Evolutionary conservation across 2,888 invertebrate species (phyloP).

Genomic region (Lymantria dispar): DNA sequence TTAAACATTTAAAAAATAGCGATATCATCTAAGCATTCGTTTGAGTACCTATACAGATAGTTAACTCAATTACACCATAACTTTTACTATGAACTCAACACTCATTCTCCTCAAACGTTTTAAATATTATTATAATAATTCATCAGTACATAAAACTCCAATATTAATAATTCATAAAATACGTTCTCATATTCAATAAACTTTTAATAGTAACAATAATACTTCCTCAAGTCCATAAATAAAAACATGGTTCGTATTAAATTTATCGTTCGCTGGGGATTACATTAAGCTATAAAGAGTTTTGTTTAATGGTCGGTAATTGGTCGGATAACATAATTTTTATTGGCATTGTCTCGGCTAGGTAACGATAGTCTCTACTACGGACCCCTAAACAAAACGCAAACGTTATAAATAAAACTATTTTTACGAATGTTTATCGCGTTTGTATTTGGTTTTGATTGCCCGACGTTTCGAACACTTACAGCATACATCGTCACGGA

Average conservation of each 20-base stretch:
- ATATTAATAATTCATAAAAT: slow-evolving; percentile 27
- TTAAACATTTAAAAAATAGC: not conserved
- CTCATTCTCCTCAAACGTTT: not conserved
- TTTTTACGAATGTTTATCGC: too few relatives aligned
- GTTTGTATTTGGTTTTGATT: too few relatives aligned
- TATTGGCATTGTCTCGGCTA: slow-evolving; percentile 70
- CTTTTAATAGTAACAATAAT: slow-evolving; percentile 32
- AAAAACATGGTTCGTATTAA: slow-evolving; percentile 41
- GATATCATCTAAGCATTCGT: not conserved
- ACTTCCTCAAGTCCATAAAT: slow-evolving; percentile 41
- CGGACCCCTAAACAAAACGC: not conserved
- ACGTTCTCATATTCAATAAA: slow-evolving; percentile 28
- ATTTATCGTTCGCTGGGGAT: slow-evolving; percentile 44
- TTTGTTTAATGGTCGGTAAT: slow-evolving; percentile 71
- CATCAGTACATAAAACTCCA: slow-evolving; percentile 14
- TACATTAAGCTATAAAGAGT: slow-evolving; percentile 66
- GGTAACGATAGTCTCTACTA: slow-evolving; percentile 41
- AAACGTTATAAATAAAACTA: too few relatives aligned
- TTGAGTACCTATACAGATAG: not conserved
- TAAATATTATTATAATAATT: slow-evolving; percentile 13
- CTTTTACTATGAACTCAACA: not conserved
- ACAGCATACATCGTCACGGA: too few relatives aligned
- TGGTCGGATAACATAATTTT: slow-evolving; percentile 72
- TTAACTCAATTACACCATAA: not conserved
- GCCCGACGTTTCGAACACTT: too few relatives aligned